Evolutionary conservation across 2,113 vertebrate species (phyloP), one percentile per base, ranked within the genome.

Genomic region (Silurus asotus): DNA sequence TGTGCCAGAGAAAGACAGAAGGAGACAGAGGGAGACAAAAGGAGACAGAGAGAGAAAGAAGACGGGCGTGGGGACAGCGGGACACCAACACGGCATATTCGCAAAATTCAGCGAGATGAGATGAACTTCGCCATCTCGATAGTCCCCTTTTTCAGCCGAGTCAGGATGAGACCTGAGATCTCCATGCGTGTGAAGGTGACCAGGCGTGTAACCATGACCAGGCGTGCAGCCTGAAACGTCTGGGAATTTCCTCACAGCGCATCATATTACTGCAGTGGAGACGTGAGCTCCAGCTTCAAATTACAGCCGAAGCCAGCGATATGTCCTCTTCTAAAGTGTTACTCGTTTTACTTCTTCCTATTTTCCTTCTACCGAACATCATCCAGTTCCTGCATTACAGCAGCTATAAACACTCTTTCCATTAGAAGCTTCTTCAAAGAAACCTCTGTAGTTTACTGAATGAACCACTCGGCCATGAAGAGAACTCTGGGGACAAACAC

Each of bases 191-290:
- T 28, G 59, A 28, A 70, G 84, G 81, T 79, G 58, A 77, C 14
- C 64, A 37, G 55, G 20, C 51, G 88, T 84, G 88, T 85, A 37
- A 37, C 37, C 37, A 37, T 79, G 58, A 77, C 14, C 64, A 37
- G 55, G 20, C 51, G 88, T 84, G 88, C 83, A 81, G 48, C 51
- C 53, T 85, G 70, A 89, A 83, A 14, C 13, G 83, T 78, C 74
- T 62, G 80, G 80, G 80, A 88, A 83, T 86, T 83, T 83, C 76
- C 87, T 55, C 84, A 28, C 56, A 0, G 28, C 37, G 51, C 14
- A 84, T 84, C 82, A 1, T 11, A 23, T 84, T n/a, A 74, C 82
- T 55, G 4, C 67, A n/a, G 53, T 15, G 70, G 45, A 84, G 74
- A 62, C 56, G 56, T 45, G 53, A 84, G 69, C 37, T 75, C 5